Percentiles rank a stretch among this genome's conserved stretches.
Evolutionary conservation across 2,797 vertebrate genomes (phyloP).

Genomic region (Danio kyathit): DNA sequence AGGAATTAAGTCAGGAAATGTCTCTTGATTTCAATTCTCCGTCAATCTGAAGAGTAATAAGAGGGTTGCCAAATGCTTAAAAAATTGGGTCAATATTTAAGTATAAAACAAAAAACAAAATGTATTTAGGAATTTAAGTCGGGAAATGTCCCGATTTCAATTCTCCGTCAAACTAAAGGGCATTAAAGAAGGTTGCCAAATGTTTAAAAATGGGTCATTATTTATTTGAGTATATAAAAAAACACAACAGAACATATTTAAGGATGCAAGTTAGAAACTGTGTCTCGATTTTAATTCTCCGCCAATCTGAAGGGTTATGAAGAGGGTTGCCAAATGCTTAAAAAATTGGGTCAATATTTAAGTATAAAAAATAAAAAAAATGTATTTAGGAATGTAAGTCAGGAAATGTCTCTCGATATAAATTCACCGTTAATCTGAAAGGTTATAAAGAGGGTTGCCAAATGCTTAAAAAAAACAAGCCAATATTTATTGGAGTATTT

Average conservation of each 20-base stretch:
- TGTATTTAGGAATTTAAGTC: no score
- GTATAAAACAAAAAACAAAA: not conserved
- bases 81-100: conserved; percentile 1
- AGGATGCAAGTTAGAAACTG: not conserved
- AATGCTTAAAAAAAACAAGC: conserved; percentile 12
- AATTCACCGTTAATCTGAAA: not conserved
- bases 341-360: conserved; percentile 27
- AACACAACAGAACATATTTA: no score
- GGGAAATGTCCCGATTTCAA: no score
- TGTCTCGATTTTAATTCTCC: not conserved
- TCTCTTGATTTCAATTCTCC: no score
- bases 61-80: no score
- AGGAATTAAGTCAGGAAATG: no score
- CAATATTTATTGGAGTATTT: conserved; percentile 42
- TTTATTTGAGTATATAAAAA: no score
- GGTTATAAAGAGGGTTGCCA: not conserved
- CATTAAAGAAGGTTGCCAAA: no score
- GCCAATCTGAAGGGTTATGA: not conserved
- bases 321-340: conserved; percentile 14
- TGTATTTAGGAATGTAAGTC: not conserved
- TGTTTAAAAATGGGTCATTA: no score
- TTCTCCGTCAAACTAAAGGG: no score
- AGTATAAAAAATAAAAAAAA: no score
- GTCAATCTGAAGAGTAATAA: no score
- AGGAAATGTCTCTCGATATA: not conserved